Conservation (phyloP, 2,888 invertebrate species). For the Pediacus dermestoides region DNA sequence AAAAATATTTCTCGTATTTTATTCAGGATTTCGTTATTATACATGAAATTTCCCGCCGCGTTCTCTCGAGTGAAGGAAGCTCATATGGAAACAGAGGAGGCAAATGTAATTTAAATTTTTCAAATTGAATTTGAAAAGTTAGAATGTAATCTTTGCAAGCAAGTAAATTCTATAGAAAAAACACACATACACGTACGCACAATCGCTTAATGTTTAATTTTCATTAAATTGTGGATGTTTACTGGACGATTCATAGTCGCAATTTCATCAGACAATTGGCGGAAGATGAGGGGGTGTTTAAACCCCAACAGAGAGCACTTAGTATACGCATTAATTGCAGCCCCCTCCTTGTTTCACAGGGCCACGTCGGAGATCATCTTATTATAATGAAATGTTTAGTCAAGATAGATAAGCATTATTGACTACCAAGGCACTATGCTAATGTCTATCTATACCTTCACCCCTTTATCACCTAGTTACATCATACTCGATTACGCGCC, state of each 20-base stretch:
- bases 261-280: slow-evolving; percentile 10
- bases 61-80: slow-evolving; percentile 15
- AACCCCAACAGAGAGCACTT: slow-evolving; percentile 21
- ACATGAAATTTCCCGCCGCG: slow-evolving; percentile 27
- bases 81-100: slow-evolving; percentile 20
- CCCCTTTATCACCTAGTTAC: slow-evolving; percentile 16
- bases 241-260: slow-evolving; percentile 19
- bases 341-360: slow-evolving; percentile 4
- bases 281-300: slow-evolving; percentile 16
- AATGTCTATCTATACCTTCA: slow-evolving; percentile 19
- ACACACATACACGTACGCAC: slow-evolving; percentile 2
- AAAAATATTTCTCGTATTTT: slow-evolving; percentile 9
- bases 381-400: slow-evolving; percentile 30
- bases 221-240: slow-evolving; percentile 18
- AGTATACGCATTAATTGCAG: slow-evolving; percentile 27
- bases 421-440: slow-evolving; percentile 24
- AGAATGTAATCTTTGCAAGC: slow-evolving; percentile 22
- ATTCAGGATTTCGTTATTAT: slow-evolving; percentile 26
- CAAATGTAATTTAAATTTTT: slow-evolving; percentile 31
- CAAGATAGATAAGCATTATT: slow-evolving; percentile 27
- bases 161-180: slow-evolving; percentile 10
- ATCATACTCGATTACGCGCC: slow-evolving; percentile 19
- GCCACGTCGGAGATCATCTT: slow-evolving; percentile 23
- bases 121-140: slow-evolving; percentile 31
- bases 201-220: too few relatives aligned